Conservation (phyloP, 23 tunicate species). For the Halocynthia roretzi region DNA sequence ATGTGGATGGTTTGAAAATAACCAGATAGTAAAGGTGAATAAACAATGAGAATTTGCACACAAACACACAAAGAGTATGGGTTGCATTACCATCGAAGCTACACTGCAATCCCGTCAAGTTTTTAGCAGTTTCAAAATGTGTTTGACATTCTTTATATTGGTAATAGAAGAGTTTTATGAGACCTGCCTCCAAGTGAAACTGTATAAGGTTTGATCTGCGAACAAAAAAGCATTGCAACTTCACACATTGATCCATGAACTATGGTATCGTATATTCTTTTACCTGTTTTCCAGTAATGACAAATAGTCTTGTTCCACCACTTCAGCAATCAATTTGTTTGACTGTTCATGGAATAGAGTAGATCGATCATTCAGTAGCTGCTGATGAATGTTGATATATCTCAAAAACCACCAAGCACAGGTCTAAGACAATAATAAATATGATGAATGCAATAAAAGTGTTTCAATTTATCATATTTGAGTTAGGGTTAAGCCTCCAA, state of each 20-base stretch:
- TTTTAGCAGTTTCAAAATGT: constrained; percentile 52
- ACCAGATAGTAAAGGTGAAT: too few relatives aligned
- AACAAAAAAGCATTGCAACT: constrained; percentile 4
- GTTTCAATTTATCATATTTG: too few relatives aligned
- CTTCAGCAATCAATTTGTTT: neutral
- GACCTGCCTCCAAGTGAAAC: constrained; percentile 59
- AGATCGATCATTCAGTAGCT: constrained; percentile 6
- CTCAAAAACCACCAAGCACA: constrained; percentile 17
- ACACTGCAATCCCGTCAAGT: constrained; percentile 39
- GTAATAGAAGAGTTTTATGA: constrained; percentile 47
- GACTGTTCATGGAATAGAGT: constrained; percentile 3
- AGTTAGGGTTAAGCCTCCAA: too few relatives aligned
- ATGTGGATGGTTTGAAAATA: too few relatives aligned
- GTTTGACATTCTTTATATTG: constrained; percentile 63
- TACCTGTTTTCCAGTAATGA: neutral
- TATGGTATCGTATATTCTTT: neutral
- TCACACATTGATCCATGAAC: neutral
- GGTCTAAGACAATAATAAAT: neutral
- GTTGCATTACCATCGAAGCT: constrained; percentile 55
- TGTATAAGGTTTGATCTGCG: constrained; percentile 52
- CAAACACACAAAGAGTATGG: neutral
- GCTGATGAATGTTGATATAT: constrained; percentile 16
- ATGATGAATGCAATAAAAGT: too few relatives aligned
- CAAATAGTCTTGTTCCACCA: neutral
- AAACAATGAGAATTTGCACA: too few relatives aligned